Base-by-base conservation (phyloP, 2,888 invertebrate species). In the Acanthacorydalis orientalis region DNA sequence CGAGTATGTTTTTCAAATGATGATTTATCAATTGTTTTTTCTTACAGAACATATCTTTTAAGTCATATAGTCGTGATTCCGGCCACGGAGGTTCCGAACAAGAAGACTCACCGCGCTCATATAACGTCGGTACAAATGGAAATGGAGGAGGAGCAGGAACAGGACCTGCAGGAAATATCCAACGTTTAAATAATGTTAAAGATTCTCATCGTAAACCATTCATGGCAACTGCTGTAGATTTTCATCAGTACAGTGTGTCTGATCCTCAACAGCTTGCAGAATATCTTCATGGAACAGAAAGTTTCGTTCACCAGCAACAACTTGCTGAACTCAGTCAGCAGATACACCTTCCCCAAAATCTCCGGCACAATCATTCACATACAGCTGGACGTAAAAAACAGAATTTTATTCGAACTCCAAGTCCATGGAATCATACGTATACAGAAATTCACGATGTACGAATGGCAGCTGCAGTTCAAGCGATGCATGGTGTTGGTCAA, bases 31-130 rank as follows among this genome's bases (percentile, higher is more conserved):
- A n/a, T 50, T 40, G 41, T 53, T 48, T 51, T 50, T 54, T 57
- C 60, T 65, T 67, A 56, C 82, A 84, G 83, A 83, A 82, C 80
- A 83, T 81, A 80, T 83, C 83, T 80, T 83, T 82, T 83, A 83
- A 83, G 64, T 81, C 81, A 55, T 80, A 74, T 60, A 77, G 74
- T 53, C 73, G 75, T 51, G 76, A 76, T 61, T 75, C 75, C 42
- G 74, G 75, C 52, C 75, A 77, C 68, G 69, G 79, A 60, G 68
- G 80, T 62, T 72, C 77, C 62, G 64, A 77, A 70, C 69, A 83
- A 69, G 67, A 76, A 69, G 68, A 83, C 67, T 68, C 83, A 62
- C 72, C 80, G 57, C 68, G 80, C 67, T 68, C 77, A 62, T 62
- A 68, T 69, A 53, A 69, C 68, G 51, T 69, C 31, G 54, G 61